Evolutionary conservation across 1,140 invertebrate genomes (phyloP), one percentile per base, ranked within the genome.

Genomic region (Drosophila ambigua): DNA sequence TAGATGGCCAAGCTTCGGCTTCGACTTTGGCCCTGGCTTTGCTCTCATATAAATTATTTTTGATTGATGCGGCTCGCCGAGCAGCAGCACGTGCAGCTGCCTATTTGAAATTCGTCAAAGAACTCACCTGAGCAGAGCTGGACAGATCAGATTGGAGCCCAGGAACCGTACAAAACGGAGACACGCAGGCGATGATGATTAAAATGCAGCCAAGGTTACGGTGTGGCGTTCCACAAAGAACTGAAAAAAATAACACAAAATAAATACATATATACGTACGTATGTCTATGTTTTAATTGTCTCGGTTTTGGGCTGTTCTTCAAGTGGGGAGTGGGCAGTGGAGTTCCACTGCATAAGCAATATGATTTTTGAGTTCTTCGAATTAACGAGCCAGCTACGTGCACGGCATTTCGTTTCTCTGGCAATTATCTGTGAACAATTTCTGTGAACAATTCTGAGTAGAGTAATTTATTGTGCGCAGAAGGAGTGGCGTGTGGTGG

Each of bases 181-280:
- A 59, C 59, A 39, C 51, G 11, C n/a, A 24, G 41, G 44, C 39
- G 46, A 63, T 71, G 73, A 85, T 81, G 77, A 85, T 85, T 85
- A 85, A 87, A 85, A 85, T 85, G 81, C 81, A 85, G 73, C 82
- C 82, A 87, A 85, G 81, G 81, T 84, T 84, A 84, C 81, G 72
- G 72, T 76, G 59, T 77, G 81, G 81, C 80, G 80, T 84, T 75
- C 57, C 65, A 48, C 59, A 44, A 73, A 45, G 49, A 71, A 45
- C 23, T 16, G 26, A 26, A 13, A 15, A 11, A 41, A 31, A 66
- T 43, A 67, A 31, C 39, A 35, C 11, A n/a, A 35, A 51, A 35
- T 50, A 65, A 16, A 44, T 24, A 24, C 23, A 23, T 72, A 75
- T 66, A 82, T 78, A 74, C 23, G 2, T 26, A 28, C 31, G 23